Conservation (phyloP, 1,140 invertebrate genomes). For the Papilio aristodemus region DNA sequence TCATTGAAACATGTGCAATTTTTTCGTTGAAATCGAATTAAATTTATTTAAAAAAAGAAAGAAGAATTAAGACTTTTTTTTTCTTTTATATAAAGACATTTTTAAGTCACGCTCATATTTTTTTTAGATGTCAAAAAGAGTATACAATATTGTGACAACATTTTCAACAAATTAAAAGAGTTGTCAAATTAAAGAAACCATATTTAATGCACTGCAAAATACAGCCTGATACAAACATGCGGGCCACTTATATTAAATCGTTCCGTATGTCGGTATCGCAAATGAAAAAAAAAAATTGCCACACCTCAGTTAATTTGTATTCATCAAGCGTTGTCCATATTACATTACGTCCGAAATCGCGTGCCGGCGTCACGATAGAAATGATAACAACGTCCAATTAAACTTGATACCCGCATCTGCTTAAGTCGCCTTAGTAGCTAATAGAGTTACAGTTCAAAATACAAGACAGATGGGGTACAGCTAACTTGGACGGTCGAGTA, state of each 20-base stretch:
- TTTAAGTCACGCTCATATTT: not conserved
- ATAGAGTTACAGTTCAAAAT: conserved; percentile 1
- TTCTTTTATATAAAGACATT: not conserved
- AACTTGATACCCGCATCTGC: conserved; percentile 41
- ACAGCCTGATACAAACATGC: conserved; percentile 7
- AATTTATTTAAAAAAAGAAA: no score
- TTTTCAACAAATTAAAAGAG: conserved; percentile 1
- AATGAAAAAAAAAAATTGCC: conserved; percentile 59
- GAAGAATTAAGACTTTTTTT: no score
- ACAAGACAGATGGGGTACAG: conserved; percentile 27
- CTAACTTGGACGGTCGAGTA: conserved; percentile 42
- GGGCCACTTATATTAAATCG: conserved; percentile 36
- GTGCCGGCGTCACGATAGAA: conserved; percentile 59
- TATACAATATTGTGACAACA: not conserved
- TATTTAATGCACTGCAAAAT: conserved; percentile 24
- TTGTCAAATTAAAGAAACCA: not conserved
- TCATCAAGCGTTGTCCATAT: conserved; percentile 67
- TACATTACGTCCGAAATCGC: conserved; percentile 69
- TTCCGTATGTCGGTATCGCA: conserved; percentile 19
- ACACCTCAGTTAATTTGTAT: conserved; percentile 66
- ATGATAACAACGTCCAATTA: conserved; percentile 53
- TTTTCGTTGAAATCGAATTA: no score
- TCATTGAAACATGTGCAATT: no score
- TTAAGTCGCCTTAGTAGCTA: not conserved
- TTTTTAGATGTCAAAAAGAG: not conserved